Conservation (phyloP, 2,113 vertebrate genomes). For the Hyperoodon ampullatus region DNA sequence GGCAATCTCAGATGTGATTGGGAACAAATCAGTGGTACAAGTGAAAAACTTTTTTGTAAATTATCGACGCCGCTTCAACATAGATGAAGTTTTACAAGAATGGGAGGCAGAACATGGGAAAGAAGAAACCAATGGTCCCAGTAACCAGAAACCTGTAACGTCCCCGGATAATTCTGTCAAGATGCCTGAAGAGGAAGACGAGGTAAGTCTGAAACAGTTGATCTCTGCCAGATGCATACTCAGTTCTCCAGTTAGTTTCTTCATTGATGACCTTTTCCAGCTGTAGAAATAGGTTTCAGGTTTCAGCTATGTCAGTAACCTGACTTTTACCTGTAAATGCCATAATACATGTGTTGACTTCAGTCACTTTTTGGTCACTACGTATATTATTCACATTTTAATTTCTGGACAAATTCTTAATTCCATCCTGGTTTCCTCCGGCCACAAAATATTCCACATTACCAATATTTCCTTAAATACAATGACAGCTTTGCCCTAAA, state of each 20-base stretch:
- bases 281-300: background rate
- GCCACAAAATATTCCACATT: background rate
- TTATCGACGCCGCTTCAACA: slow-evolving; percentile 97
- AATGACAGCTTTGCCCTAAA: background rate
- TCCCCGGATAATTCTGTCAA: slow-evolving; percentile 88
- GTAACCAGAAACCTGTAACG: slow-evolving; percentile 89
- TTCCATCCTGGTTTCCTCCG: background rate
- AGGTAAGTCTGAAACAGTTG: slow-evolving; percentile 83
- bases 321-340: background rate
- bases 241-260: background rate
- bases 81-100: slow-evolving; percentile 98
- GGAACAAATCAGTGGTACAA: slow-evolving; percentile 98
- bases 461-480: rapidly evolving
- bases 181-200: slow-evolving; percentile 89
- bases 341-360: rapidly evolving
- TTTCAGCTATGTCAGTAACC: background rate
- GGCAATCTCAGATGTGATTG: slow-evolving; percentile 98
- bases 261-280: background rate
- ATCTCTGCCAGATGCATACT: background rate
- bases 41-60: slow-evolving; percentile 99
- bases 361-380: background rate
- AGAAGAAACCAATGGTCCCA: slow-evolving; percentile 87
- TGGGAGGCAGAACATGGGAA: slow-evolving; percentile 97
- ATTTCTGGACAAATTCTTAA: background rate
- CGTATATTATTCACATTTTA: rapidly evolving